A percentile compares a stretch with the other conserved stretches of the same genome.
phyloP scores from a whole-genome alignment of 2,888 invertebrate species.

The Neuroscelio doddi region DNA sequence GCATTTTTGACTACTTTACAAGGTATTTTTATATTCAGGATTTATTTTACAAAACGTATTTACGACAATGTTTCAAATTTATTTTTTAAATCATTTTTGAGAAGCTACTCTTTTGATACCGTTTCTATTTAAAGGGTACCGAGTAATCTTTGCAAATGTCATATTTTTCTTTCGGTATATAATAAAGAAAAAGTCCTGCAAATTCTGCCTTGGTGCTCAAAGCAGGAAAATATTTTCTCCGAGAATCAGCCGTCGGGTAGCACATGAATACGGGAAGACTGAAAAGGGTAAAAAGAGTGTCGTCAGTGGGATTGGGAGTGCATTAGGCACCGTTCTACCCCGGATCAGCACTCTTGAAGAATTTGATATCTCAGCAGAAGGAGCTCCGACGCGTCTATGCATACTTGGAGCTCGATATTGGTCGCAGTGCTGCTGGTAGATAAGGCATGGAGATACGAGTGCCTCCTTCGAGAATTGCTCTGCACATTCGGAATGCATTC shows the following conservation, averaged over 20 bases:
- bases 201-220: no score
- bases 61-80: no score
- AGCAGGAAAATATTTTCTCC: neutral
- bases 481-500: constrained; percentile 38
- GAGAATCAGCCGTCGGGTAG: neutral
- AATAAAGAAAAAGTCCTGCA: no score
- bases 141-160: no score
- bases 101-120: no score
- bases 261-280: constrained; percentile 5
- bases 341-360: constrained; percentile 32
- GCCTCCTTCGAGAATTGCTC: constrained; percentile 25
- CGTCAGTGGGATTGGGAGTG: constrained; percentile 51
- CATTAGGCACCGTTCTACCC: constrained; percentile 58
- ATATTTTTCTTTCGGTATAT: no score
- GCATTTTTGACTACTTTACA: neutral
- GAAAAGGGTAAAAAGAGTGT: constrained; percentile 27
- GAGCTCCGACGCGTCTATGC: constrained; percentile 35
- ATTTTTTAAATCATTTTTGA: no score
- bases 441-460: constrained; percentile 37
- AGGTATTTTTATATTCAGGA: no score
- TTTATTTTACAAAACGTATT: no score
- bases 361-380: constrained; percentile 37
- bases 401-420: constrained; percentile 41
- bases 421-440: constrained; percentile 22
- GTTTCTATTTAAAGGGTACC: no score